Base-by-base conservation (phyloP, 2,113 vertebrate species). In the Petrocephalus zakoni region DNA sequence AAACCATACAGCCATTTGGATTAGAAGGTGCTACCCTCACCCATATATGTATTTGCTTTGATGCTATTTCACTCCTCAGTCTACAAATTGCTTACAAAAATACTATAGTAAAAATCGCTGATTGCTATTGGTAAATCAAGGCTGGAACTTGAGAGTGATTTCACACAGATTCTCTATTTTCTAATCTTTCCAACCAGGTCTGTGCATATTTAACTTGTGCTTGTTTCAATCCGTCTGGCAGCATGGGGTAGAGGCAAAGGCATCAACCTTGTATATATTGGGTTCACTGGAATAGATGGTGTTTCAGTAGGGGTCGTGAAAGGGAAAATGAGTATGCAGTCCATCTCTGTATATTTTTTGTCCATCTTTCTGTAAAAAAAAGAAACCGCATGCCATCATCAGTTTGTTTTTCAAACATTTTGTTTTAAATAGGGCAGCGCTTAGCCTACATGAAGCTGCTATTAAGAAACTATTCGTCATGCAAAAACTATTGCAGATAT, bases 321-420 rank as follows among this genome's bases (percentile, higher is more conserved):
- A 96, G 61, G 95, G 96, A 90, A 96, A 96, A 87, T 95, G 91
- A 72, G 94, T 94, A 90, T 96, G 94, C 85, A 90, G 91, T 81
- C 92, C 94, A 83, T 96, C 96, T 90, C 95, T 93, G 93, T 94
- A 95, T 52, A 94, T 92, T 88, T 53, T 93, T 25, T 91, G 90
- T 53, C 94, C 92, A 0, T 92, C 90, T 86, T 85, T 94, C 95
- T 96, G 93, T 89, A 17, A 56, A 85, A 15, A 88, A 89, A 8
- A 72, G 37, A 83, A 46, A 56, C 52, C 22, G 68, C 5, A 55
- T 53, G 10, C 51, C 7, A 11, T 42, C 49, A 22, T n/a, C 72
- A 1, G 52, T 78, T 78, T 19, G 72, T 78, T 78, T 68, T 78
- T 78, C 34, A 78, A 42, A 5, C 25, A 42, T 19, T 37, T 19